Percentiles rank a stretch among this genome's conserved stretches.
These are phyloP conservation scores for Drusus annulatus DNA, from an alignment of 1,140 invertebrate species.

Conservation along the genomic window DNA sequence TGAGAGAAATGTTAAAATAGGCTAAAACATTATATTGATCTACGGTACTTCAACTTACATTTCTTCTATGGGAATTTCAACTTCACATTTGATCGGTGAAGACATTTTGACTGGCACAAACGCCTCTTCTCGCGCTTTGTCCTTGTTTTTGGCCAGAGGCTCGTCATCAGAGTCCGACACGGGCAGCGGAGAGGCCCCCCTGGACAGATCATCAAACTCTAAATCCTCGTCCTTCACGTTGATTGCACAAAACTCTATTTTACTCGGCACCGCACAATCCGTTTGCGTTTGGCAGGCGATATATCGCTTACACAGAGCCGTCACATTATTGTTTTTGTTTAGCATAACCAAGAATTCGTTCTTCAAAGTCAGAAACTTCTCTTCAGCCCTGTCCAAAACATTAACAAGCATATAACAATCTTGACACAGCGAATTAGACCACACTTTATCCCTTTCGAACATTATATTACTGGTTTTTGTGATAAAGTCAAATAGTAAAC, in stretches of 20 bases:
- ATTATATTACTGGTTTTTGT: constrained; percentile 45
- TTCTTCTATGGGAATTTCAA: constrained; percentile 35
- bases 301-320: constrained; percentile 29
- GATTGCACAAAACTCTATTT: constrained; percentile 42
- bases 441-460: constrained; percentile 51
- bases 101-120: constrained; percentile 14
- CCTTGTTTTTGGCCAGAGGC: constrained; percentile 63
- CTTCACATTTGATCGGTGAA: constrained; percentile 22
- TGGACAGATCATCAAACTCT: constrained; percentile 22
- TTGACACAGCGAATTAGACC: constrained; percentile 37
- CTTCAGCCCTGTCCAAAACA: constrained; percentile 41
- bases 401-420: constrained; percentile 34
- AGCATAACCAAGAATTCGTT: constrained; percentile 48
- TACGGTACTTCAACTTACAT: constrained; percentile 7
- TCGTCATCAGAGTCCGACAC: constrained; percentile 67
- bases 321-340: constrained; percentile 42
- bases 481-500: constrained; percentile 44
- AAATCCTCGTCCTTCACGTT: constrained; percentile 44
- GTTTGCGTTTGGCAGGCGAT: constrained; percentile 31
- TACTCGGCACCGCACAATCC: constrained; percentile 4
- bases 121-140: constrained; percentile 41
- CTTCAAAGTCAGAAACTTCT: constrained; percentile 47
- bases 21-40: no score
- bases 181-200: constrained; percentile 15
- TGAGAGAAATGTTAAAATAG: no score